Evolutionary conservation across 23 tunicate genomes (phyloP).

Genomic region (Styela clava): DNA sequence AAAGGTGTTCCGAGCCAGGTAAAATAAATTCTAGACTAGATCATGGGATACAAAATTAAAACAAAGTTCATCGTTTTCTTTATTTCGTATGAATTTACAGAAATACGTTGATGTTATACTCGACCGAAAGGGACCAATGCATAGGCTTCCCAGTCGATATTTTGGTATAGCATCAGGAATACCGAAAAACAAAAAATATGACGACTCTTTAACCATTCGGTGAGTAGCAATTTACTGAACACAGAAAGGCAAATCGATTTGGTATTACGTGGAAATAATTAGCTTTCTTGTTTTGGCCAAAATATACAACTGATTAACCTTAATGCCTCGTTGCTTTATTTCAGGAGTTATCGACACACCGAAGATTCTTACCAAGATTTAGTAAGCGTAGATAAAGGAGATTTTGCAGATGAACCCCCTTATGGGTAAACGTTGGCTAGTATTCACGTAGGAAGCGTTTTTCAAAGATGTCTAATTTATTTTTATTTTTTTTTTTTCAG

Average conservation of each 20-base stretch:
- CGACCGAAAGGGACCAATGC: conserved; percentile 27
- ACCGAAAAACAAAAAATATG: conserved; percentile 5
- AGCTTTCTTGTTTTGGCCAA: too few species aligned
- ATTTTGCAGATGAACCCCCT: background rate
- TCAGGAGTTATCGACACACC: conserved; percentile 12
- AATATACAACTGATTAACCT: too few species aligned
- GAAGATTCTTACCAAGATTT: background rate
- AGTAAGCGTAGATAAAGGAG: background rate
- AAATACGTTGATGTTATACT: conserved; percentile 24
- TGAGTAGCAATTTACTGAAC: too few species aligned
- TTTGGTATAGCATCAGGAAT: background rate
- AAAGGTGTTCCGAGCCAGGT: conserved; percentile 34
- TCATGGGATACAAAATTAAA: background rate
- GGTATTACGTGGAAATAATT: too few species aligned
- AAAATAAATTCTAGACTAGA: background rate
- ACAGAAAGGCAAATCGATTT: too few species aligned
- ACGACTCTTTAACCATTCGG: conserved; percentile 16
- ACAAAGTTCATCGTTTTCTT: too few species aligned
- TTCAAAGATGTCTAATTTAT: too few species aligned
- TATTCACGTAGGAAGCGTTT: too few species aligned
- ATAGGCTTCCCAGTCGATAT: conserved; percentile 20
- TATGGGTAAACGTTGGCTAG: background rate
- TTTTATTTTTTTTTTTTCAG: background rate
- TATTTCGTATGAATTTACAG: too few species aligned
- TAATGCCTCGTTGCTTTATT: too few species aligned